phyloP scores from a whole-genome alignment of 2,888 invertebrate genomes.

The Venusia cambrica region DNA sequence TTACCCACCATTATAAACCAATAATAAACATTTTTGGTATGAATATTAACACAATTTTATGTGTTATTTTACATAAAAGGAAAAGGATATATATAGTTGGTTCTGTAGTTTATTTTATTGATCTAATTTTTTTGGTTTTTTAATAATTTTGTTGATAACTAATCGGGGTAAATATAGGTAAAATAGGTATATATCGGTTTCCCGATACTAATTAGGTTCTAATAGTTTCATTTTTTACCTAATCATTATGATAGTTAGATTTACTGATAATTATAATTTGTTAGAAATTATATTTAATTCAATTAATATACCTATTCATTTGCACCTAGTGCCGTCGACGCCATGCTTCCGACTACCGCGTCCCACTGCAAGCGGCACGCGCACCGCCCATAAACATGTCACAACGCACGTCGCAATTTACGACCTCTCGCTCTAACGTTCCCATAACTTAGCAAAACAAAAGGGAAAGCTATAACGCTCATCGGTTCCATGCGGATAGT shows the following conservation, averaged over 20 bases:
- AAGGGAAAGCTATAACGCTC: conserved; percentile 80
- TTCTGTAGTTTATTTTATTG: no score
- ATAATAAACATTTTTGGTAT: no score
- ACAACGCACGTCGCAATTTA: conserved; percentile 74
- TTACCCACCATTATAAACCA: no score
- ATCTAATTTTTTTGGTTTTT: conserved; percentile 18
- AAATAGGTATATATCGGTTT: no score
- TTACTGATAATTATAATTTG: no score
- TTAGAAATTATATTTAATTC: conserved; percentile 6
- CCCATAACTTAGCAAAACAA: conserved; percentile 77
- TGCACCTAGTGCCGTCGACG: conserved; percentile 42
- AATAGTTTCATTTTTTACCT: conserved; percentile 6
- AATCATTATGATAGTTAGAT: no score
- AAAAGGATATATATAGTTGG: no score
- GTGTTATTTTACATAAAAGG: no score
- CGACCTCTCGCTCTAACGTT: conserved; percentile 79
- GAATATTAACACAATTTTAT: no score
- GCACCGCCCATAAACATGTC: conserved; percentile 82
- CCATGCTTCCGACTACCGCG: conserved; percentile 74
- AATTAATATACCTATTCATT: conserved; percentile 27
- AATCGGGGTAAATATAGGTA: no score
- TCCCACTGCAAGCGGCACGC: conserved; percentile 64
- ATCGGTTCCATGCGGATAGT: conserved; percentile 80
- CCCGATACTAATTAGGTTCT: no score
- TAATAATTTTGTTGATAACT: conserved; percentile 13